Conservation (phyloP, 1,140 invertebrate genomes). For the Scaptomyza montana region DNA sequence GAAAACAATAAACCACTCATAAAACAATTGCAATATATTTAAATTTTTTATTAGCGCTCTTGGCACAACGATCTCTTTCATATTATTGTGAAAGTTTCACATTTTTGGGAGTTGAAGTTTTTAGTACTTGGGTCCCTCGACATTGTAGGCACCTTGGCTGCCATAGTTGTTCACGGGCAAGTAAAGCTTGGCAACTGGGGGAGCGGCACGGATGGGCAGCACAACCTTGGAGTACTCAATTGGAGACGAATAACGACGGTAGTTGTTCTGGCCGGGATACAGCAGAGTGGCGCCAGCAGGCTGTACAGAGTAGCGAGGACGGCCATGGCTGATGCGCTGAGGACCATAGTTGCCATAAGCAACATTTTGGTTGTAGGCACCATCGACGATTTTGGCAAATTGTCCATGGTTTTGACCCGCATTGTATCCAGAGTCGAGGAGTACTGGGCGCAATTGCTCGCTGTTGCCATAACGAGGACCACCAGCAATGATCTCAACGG, state of each 20-base stretch:
- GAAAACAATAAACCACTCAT: conserved; percentile 2
- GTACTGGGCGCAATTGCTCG: conserved; percentile 39
- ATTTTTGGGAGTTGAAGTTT: not conserved
- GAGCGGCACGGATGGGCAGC: conserved; percentile 59
- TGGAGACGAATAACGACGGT: conserved; percentile 58
- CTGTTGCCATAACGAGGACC: conserved; percentile 42
- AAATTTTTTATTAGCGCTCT: conserved; percentile 36
- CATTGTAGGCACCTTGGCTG: conserved; percentile 33
- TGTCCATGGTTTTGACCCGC: conserved; percentile 3
- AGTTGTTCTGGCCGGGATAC: conserved; percentile 70
- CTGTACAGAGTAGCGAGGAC: conserved; percentile 64
- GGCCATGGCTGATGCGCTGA: conserved; percentile 32
- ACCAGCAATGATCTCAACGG: conserved; percentile 65
- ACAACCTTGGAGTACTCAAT: conserved; percentile 72
- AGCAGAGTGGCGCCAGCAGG: conserved; percentile 69
- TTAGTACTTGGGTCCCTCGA: conserved; percentile 33
- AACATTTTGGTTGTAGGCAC: conserved; percentile 1
- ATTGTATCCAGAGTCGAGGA: conserved; percentile 37
- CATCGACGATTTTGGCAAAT: conserved; percentile 22
- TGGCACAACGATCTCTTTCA: conserved; percentile 17
- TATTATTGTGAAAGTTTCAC: conserved; percentile 2
- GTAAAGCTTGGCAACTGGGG: conserved; percentile 69
- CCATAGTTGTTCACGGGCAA: conserved; percentile 66
- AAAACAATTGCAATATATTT: conserved; percentile 12
- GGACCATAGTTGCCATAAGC: conserved; percentile 18